A percentile compares a stretch with the other conserved stretches of the same genome.
Conservation (phyloP, 64 coral and sea anemone species). For the Pachyseris speciosa region DNA sequence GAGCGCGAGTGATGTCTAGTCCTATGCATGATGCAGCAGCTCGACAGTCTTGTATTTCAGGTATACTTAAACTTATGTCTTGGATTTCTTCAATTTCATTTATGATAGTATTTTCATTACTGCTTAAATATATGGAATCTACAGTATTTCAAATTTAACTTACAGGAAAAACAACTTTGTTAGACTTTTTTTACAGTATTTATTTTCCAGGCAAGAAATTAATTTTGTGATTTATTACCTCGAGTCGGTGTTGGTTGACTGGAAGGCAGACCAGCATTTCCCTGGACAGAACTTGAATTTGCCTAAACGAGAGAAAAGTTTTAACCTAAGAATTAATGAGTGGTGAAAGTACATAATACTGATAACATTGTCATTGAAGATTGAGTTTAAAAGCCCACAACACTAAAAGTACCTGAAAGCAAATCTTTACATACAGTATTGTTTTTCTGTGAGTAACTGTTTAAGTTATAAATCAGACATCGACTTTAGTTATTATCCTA, state of each 20-base stretch:
- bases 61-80: too few species aligned
- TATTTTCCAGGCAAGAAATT: background rate
- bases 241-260: background rate
- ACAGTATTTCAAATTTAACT: too few species aligned
- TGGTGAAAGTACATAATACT: slow-evolving; percentile 5
- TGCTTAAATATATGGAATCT: too few species aligned
- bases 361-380: background rate
- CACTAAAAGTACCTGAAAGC: background rate
- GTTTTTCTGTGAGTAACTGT: background rate
- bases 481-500: background rate
- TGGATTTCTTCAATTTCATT: too few species aligned
- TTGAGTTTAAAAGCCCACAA: background rate
- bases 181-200: background rate
- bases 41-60: too few species aligned
- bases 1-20: too few species aligned
- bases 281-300: slow-evolving; percentile 1
- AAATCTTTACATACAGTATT: background rate
- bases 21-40: too few species aligned
- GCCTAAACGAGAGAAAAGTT: background rate
- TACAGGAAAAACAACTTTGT: too few species aligned
- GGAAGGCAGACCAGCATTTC: background rate
- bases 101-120: too few species aligned
- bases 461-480: background rate
- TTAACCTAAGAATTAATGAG: background rate
- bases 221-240: background rate